Base-by-base conservation (phyloP, 2,797 vertebrate species). In the Hoplostethus mediterraneus region DNA sequence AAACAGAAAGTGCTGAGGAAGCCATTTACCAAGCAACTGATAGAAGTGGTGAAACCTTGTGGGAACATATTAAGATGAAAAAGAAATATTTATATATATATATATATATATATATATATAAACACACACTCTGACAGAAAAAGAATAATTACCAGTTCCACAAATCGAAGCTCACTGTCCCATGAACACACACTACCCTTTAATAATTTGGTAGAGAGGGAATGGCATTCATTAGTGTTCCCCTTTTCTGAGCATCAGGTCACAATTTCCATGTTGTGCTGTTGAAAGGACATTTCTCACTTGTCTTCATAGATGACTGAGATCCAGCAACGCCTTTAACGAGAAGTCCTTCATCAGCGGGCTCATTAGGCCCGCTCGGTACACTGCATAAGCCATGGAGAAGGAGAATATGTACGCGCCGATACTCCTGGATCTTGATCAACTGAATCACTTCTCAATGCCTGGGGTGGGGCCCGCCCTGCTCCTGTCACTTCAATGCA, bases 261-360 rank as follows among this genome's bases (percentile, higher is more conserved):
- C 48, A 30, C 9, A 16, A 47, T 71, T 47, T 38, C 44, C 28
- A n/a, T 36, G 53, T 38, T 38, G 38, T 49, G 56, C 48, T 54
- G 70, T 2, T 71, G 49, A 67, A 80, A 75, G 79, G 55, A 63
- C 45, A 30, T 76, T 78, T 81, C 78, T 79, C 40, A 61, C 83
- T 81, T 74, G 79, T 68, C 77, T 80, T 73, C 67, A 75, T 79
- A 77, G 75, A 79, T 67, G 82, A 86, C 70, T 82, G 82, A 81
- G 73, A 83, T 79, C 62, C 78, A 87, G 82, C 77, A 89, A 84
- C 3, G 75, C 65, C 42, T 88, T 72, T 57, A 81, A 85, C 44
- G 2, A 86, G 63, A 71, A 80, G 55, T 68, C 42, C 55, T 86
- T 86, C 61, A 81, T 69, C 73, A 70, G 17, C 58, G 3, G 57